Evolutionary conservation across 1,140 invertebrate genomes (phyloP).

Genomic region (Melipona quadrifasciata): DNA sequence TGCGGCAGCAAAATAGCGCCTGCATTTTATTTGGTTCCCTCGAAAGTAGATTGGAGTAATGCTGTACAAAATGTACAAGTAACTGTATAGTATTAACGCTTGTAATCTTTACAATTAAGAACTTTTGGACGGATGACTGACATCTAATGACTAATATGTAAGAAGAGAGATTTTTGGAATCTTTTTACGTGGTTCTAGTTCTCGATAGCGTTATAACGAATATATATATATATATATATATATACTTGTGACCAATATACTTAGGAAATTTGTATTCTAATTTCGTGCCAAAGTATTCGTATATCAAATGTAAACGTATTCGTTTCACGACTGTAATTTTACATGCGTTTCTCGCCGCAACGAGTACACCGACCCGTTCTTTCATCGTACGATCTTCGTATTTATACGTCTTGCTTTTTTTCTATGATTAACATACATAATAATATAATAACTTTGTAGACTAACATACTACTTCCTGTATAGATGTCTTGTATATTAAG

Average conservation of each 20-base stretch:
- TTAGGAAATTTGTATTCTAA: slow-evolving; percentile 61
- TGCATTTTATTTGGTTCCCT: slow-evolving; percentile 92
- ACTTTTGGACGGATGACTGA: slow-evolving; percentile 54
- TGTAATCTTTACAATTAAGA: slow-evolving; percentile 8
- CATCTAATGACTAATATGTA: slow-evolving; percentile 1
- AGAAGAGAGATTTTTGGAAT: slow-evolving; percentile 32
- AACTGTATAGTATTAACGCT: slow-evolving; percentile 84
- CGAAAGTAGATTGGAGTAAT: slow-evolving; percentile 93
- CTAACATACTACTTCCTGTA: slow-evolving; percentile 40
- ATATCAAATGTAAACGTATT: slow-evolving; percentile 41
- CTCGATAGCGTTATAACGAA: slow-evolving; percentile 29
- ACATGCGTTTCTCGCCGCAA: slow-evolving; percentile 34
- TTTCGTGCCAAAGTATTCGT: slow-evolving; percentile 65
- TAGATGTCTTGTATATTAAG: slow-evolving; percentile 44
- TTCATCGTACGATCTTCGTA: slow-evolving; percentile 48
- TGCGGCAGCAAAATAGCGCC: slow-evolving; percentile 92
- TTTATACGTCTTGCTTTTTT: slow-evolving; percentile 31
- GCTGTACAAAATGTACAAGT: slow-evolving; percentile 93
- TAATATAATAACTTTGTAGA: slow-evolving; percentile 47
- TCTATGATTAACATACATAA: slow-evolving; percentile 49
- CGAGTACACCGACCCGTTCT: slow-evolving; percentile 37
- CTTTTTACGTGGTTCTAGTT: slow-evolving; percentile 46
- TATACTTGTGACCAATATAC: slow-evolving; percentile 46
- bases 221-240: too few species aligned
- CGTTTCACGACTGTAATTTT: slow-evolving; percentile 53